These are phyloP conservation scores for Peromyscus melanophrys DNA, from an alignment of 2,797 vertebrate genomes.

Conservation along the genomic window DNA sequence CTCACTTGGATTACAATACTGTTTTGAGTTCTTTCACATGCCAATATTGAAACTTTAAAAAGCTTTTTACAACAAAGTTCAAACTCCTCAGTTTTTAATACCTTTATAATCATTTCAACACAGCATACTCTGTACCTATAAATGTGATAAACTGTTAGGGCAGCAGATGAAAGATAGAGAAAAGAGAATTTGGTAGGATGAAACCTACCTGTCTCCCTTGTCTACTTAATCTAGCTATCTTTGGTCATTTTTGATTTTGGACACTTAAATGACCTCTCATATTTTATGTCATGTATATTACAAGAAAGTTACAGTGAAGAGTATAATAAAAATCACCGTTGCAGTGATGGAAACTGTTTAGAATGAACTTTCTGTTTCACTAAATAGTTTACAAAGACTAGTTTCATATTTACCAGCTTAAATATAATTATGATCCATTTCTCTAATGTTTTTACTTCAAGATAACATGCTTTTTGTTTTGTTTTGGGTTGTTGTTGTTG, in stretches of 20 bases:
- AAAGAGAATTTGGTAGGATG: background rate
- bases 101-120: slow-evolving; percentile 21
- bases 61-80: background rate
- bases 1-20: slow-evolving; percentile 17
- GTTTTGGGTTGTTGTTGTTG: background rate
- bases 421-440: slow-evolving; percentile 36
- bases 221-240: background rate
- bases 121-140: background rate
- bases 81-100: slow-evolving; percentile 8
- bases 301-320: background rate
- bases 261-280: background rate
- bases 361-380: background rate
- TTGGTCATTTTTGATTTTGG: background rate
- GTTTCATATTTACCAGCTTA: slow-evolving; percentile 17
- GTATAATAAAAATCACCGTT: background rate
- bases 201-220: background rate
- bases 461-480: background rate
- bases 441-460: slow-evolving; percentile 14
- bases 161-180: background rate
- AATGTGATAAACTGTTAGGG: background rate
- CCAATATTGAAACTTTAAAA: slow-evolving; percentile 54
- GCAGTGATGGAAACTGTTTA: slow-evolving; percentile 29
- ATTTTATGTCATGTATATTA: background rate
- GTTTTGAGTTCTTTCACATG: slow-evolving; percentile 40
- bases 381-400: slow-evolving; percentile 42